Evolutionary conservation across 2,113 vertebrate genomes (phyloP), one percentile per base, ranked within the genome.

Genomic region (Oenanthe oenanthe): DNA sequence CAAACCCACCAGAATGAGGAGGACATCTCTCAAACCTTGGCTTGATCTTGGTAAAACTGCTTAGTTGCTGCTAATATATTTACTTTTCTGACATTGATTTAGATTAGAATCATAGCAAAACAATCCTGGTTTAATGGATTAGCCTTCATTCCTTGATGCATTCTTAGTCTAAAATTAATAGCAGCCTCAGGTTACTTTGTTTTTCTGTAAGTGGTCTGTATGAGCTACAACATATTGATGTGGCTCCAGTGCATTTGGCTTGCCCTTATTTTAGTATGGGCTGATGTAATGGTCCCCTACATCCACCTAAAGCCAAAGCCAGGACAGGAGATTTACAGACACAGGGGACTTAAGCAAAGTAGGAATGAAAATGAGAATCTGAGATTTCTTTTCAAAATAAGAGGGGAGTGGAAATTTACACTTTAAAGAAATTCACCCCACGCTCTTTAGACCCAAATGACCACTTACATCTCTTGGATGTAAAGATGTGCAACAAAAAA

Each of bases 141-240:
- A 96, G 63, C 74, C 17, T 83, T 82, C 82, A 72, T 84, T 92
- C 85, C 56, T 88, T 53, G 86, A 76, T 58, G 54, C 25, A 88
- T 84, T 93, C 86, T 94, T 92, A 92, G 93, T 92, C 68, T 94
- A 89, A 96, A 96, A 96, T 97, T 96, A 97, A 96, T 92, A 92
- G 92, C 76, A 94, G 80, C 93, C 91, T 95, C 86, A 36, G 90
- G 86, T 94, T 67, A 89, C 71, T 91, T 88, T 89, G 67, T 68
- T 89, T 95, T 93, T 85, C 58, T 89, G 36, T 81, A 74, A 91
- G 91, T 67, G 72, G 31, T 92, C 78, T 89, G 71, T 63, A 85
- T 92, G 79, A 89, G 74, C 62, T 91, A 57, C 81, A 94, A 79
- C 31, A 12, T 48, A 92, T 17, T 45, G 66, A 88, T 40, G 61